These are phyloP conservation scores for Pemphigus obesinymphae DNA, from an alignment of 1,140 invertebrate genomes.

Conservation along the genomic window DNA sequence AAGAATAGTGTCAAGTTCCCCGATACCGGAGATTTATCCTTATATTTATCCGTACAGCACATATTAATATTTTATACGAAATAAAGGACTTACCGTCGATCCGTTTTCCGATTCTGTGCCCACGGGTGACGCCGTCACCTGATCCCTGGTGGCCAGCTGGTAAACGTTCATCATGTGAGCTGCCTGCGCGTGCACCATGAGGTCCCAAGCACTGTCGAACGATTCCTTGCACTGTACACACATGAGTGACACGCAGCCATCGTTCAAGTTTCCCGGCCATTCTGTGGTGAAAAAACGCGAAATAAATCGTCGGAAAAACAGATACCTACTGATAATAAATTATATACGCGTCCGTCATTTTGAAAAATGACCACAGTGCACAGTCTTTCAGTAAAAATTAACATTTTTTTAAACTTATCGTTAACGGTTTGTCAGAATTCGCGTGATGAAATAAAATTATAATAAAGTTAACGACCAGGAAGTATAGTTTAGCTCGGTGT, in stretches of 20 bases:
- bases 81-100: slow-evolving; percentile 17
- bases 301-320: neutral
- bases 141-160: slow-evolving; percentile 56
- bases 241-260: slow-evolving; percentile 56
- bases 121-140: neutral
- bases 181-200: slow-evolving; percentile 74
- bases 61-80: too few species aligned
- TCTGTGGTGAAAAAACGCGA: neutral
- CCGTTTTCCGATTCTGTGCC: slow-evolving; percentile 36
- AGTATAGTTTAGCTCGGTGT: too few species aligned
- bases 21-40: too few species aligned
- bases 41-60: too few species aligned
- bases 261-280: slow-evolving; percentile 43
- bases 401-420: too few species aligned
- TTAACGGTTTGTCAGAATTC: too few species aligned
- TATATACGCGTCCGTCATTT: too few species aligned
- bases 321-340: neutral
- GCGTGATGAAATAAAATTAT: too few species aligned
- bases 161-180: slow-evolving; percentile 79
- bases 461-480: too few species aligned
- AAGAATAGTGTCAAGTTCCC: too few species aligned
- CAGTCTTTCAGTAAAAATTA: too few species aligned
- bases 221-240: slow-evolving; percentile 74
- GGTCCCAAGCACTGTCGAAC: slow-evolving; percentile 70
- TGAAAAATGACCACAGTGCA: too few species aligned